phyloP scores from a whole-genome alignment of 2,797 vertebrate species.

The Crax fasciolata region DNA sequence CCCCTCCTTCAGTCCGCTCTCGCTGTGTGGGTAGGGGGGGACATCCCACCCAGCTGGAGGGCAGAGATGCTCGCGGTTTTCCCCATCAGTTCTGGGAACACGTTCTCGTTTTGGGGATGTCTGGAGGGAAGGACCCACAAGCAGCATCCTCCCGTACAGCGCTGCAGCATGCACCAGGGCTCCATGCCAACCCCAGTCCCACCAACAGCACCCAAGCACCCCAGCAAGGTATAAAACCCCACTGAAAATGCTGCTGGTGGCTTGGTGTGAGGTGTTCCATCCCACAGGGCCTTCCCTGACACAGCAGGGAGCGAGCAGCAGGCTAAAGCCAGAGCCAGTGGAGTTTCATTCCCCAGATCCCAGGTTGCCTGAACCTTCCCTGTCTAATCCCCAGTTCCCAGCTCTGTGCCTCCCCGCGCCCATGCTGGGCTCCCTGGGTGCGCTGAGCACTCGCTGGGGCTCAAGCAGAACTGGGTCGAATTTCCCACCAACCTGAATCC shows the following conservation, averaged over 20 bases:
- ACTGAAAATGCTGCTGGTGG: neutral
- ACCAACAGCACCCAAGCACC: accelerated
- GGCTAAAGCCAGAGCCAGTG: neutral
- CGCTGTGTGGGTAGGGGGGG: neutral
- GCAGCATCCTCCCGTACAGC: neutral
- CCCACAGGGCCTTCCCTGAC: neutral
- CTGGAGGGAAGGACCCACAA: neutral
- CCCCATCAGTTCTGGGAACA: neutral
- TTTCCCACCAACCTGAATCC: neutral
- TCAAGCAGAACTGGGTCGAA: neutral
- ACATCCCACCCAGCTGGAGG: neutral
- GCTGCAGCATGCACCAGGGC: neutral
- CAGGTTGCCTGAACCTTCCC: neutral
- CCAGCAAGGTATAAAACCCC: neutral
- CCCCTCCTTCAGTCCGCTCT: neutral
- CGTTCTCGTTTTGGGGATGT: neutral
- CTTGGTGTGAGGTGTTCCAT: neutral
- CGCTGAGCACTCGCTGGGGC: accelerated
- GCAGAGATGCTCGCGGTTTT: neutral
- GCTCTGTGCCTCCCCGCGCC: neutral
- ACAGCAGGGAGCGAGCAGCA: neutral
- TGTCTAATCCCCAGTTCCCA: neutral
- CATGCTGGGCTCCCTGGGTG: accelerated
- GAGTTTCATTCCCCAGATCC: neutral
- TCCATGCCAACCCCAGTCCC: neutral